Conservation (phyloP, 2,113 vertebrate species). For the Heteronetta atricapilla region DNA sequence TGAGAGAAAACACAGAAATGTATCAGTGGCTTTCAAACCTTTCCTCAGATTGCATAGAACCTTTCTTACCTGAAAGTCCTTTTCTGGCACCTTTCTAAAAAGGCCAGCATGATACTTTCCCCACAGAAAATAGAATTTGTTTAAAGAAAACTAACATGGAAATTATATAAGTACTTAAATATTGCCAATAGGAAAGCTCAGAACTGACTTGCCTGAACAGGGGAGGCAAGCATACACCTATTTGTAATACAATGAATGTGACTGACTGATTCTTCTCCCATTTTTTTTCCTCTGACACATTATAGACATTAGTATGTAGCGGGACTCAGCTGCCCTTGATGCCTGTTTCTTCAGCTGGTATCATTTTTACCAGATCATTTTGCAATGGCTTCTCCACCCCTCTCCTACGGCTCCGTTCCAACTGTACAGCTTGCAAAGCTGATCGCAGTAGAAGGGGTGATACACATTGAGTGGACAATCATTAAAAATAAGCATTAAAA, state of each 20-base stretch:
- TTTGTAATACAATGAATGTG: not conserved
- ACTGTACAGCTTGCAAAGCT: not conserved
- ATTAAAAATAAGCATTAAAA: not conserved
- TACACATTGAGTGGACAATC: not conserved
- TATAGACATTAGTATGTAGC: not conserved
- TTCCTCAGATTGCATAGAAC: not conserved
- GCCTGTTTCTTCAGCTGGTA: not conserved
- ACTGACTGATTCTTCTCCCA: not conserved
- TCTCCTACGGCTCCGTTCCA: not conserved
- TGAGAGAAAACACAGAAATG: not conserved
- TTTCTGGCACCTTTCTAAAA: not conserved
- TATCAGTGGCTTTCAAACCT: not conserved
- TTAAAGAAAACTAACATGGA: not conserved
- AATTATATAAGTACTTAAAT: not conserved
- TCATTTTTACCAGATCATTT: not conserved
- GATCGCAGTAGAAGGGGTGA: not conserved
- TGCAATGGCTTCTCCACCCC: not conserved
- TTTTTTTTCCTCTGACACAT: too few species aligned
- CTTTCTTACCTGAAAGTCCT: not conserved
- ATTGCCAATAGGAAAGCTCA: not conserved
- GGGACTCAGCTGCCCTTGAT: not conserved
- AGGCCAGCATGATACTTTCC: not conserved
- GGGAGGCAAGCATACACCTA: fast-evolving
- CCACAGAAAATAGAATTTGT: not conserved
- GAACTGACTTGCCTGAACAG: not conserved